These are phyloP conservation scores for Cecidostiba fungosa DNA, from an alignment of 2,888 invertebrate genomes.

Conservation along the genomic window DNA sequence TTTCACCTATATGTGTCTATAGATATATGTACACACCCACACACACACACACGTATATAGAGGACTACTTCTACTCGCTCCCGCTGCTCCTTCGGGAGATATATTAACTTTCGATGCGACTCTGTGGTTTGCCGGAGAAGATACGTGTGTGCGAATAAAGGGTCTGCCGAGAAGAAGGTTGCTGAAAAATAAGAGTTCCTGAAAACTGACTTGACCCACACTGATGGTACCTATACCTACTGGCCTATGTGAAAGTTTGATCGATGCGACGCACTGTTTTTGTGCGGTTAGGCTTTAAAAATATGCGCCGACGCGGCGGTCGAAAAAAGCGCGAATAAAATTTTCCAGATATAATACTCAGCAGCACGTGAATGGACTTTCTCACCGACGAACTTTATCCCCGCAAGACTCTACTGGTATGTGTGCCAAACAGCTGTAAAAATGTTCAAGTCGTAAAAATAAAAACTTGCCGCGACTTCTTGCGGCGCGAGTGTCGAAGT, in stretches of 20 bases:
- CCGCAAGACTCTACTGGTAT: not conserved
- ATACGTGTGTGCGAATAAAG: not conserved
- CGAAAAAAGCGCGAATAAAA: not conserved
- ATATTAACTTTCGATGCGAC: slow-evolving; percentile 51
- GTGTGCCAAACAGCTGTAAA: slow-evolving; percentile 1
- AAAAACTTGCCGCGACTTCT: not conserved
- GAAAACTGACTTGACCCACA: not conserved
- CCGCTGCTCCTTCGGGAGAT: slow-evolving; percentile 46
- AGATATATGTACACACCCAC: too few species aligned
- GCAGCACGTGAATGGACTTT: not conserved
- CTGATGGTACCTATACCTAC: not conserved
- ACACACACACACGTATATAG: not conserved
- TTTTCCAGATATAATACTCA: not conserved
- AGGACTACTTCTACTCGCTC: not conserved
- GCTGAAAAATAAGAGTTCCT: slow-evolving; percentile 4
- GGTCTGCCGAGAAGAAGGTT: not conserved
- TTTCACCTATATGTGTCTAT: not conserved
- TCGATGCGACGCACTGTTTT: not conserved
- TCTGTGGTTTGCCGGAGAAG: not conserved
- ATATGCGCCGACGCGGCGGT: too few species aligned
- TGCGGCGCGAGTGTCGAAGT: not conserved
- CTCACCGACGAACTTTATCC: not conserved
- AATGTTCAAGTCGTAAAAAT: not conserved
- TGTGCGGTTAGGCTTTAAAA: too few species aligned
- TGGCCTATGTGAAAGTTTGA: not conserved